Percentiles rank a stretch among this genome's conserved stretches.
Evolutionary conservation across 2,113 vertebrate genomes (phyloP).

Genomic region (Ammospiza caudacuta): DNA sequence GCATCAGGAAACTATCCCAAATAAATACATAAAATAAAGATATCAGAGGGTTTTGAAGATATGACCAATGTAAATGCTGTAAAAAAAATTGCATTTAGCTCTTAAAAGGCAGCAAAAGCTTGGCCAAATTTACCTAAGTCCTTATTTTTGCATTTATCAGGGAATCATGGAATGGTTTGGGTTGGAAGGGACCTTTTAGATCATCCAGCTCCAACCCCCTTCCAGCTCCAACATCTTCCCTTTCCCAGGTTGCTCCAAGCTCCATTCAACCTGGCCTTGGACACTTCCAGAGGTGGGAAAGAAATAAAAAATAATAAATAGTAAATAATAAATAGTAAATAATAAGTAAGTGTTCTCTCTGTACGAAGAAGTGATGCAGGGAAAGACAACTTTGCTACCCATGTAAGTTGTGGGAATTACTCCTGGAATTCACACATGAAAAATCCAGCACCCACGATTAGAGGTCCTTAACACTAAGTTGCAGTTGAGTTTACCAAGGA

Average conservation of each 20-base stretch:
- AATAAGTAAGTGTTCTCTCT: neutral
- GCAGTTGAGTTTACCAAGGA: neutral
- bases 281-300: neutral
- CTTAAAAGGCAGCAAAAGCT: neutral
- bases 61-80: rapidly evolving
- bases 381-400: neutral
- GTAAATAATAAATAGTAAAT: neutral
- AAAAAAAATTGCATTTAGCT: neutral
- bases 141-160: neutral
- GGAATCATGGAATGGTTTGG: neutral
- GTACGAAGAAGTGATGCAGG: neutral
- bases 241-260: neutral
- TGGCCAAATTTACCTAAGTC: neutral
- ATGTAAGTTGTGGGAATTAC: neutral
- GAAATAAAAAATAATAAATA: neutral
- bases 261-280: rapidly evolving
- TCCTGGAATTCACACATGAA: neutral
- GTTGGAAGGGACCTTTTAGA: neutral
- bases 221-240: neutral
- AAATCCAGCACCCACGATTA: neutral
- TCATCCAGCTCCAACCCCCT: rapidly evolving
- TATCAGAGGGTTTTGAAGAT: neutral
- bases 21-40: neutral
- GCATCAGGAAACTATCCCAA: neutral
- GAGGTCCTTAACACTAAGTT: neutral